phyloP scores from a whole-genome alignment of 2,888 invertebrate genomes.

The Pyrochroa serraticornis region DNA sequence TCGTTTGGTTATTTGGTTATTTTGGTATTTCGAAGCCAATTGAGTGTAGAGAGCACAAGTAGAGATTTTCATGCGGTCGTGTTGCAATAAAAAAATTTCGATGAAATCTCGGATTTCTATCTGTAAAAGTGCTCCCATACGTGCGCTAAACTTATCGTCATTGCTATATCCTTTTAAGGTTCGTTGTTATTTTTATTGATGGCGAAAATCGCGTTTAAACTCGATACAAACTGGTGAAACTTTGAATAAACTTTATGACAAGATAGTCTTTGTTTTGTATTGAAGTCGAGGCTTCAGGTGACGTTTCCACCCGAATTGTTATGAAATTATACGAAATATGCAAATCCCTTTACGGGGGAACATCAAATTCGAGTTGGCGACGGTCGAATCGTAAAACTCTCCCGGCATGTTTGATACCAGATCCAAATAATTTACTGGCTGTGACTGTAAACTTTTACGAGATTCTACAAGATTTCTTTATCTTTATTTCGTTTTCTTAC shows the following conservation, averaged over 20 bases:
- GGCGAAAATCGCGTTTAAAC: too few relatives aligned
- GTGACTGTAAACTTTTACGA: too few relatives aligned
- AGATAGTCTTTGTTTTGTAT: background rate
- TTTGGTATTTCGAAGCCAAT: background rate
- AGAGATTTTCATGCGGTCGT: background rate
- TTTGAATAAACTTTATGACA: too few relatives aligned
- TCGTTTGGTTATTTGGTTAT: background rate
- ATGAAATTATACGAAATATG: background rate
- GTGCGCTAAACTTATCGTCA: background rate
- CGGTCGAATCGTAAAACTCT: too few relatives aligned
- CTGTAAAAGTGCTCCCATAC: background rate
- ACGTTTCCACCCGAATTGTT: background rate
- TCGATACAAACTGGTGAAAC: too few relatives aligned
- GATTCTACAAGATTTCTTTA: too few relatives aligned
- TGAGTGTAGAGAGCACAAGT: too few relatives aligned
- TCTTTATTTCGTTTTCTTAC: too few relatives aligned
- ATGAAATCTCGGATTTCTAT: background rate
- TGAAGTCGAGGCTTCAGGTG: background rate
- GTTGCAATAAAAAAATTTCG: background rate
- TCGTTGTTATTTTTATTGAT: background rate
- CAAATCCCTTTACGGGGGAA: background rate
- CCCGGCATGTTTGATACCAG: too few relatives aligned
- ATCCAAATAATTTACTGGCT: too few relatives aligned
- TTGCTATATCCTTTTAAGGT: background rate
- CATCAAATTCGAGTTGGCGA: too few relatives aligned